A percentile compares a stretch with the other conserved stretches of the same genome.
phyloP scores from a whole-genome alignment of 1,140 invertebrate species.

The Diorhabda elongata region DNA sequence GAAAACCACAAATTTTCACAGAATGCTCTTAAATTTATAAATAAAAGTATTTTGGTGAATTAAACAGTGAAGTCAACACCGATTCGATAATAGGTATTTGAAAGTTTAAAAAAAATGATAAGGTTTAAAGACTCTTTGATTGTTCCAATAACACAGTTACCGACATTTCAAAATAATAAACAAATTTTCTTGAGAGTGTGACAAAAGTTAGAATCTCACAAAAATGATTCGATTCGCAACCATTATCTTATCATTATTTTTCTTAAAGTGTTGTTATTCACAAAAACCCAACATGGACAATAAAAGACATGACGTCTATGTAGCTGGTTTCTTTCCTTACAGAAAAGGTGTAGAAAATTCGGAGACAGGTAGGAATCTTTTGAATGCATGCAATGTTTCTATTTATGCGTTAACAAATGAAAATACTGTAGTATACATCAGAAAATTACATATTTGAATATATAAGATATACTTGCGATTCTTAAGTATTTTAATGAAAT shows the following conservation, averaged over 20 bases:
- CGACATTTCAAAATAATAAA: constrained; percentile 5
- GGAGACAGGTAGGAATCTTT: constrained; percentile 51
- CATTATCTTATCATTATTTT: constrained; percentile 8
- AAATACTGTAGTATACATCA: no score
- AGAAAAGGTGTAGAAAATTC: constrained; percentile 70
- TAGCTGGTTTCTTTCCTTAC: constrained; percentile 88
- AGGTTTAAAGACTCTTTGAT: neutral
- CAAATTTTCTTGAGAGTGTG: constrained; percentile 1
- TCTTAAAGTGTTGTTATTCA: constrained; percentile 18
- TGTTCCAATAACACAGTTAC: neutral
- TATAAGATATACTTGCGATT: no score
- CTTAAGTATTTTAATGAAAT: no score
- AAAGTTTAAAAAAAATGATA: constrained; percentile 4
- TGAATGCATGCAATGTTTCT: no score
- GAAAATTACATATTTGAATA: no score
- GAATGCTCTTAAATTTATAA: neutral
- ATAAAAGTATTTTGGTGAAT: no score
- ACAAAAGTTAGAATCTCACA: constrained; percentile 1
- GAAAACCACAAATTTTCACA: neutral
- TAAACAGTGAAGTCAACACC: no score
- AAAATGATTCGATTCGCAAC: constrained; percentile 7
- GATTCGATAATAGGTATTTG: no score
- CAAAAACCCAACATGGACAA: constrained; percentile 57
- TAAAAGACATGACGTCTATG: constrained; percentile 71
- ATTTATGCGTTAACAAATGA: no score